Evolutionary conservation across 2,797 vertebrate genomes (phyloP).

Genomic region (Tragopan temminckii): DNA sequence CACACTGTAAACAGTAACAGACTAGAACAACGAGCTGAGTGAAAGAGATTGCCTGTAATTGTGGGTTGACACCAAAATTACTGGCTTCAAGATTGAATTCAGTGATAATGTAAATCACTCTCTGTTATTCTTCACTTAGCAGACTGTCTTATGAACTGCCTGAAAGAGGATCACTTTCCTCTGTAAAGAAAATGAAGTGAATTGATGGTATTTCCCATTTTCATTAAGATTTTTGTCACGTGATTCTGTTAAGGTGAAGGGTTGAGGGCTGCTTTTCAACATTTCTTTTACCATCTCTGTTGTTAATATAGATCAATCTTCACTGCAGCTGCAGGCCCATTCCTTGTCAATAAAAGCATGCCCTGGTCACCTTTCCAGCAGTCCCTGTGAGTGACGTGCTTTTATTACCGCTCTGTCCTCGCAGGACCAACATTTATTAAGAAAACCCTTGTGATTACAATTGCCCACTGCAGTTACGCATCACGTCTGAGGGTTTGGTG

Average conservation of each 20-base stretch:
- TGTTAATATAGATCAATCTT: neutral
- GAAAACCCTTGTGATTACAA: neutral
- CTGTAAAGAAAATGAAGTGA: neutral
- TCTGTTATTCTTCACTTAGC: constrained; percentile 45
- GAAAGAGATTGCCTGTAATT: constrained; percentile 59
- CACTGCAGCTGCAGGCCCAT: neutral
- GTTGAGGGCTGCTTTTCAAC: neutral
- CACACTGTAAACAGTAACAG: constrained; percentile 29
- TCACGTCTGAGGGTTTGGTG: neutral
- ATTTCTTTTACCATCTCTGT: neutral
- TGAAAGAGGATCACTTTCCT: constrained; percentile 11
- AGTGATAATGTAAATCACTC: constrained; percentile 62
- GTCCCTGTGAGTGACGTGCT: neutral
- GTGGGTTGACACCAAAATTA: constrained; percentile 58
- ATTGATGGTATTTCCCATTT: constrained; percentile 17
- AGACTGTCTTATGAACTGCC: constrained; percentile 30
- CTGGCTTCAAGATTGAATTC: constrained; percentile 59
- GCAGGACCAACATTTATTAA: neutral
- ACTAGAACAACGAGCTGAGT: neutral
- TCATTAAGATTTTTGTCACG: neutral
- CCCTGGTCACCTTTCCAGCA: neutral
- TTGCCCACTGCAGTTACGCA: neutral
- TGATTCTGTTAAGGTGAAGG: neutral
- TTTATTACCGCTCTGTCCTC: neutral
- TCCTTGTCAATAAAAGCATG: constrained; percentile 5